These are phyloP conservation scores for Helostoma temminkii DNA, from an alignment of 2,797 vertebrate genomes.

Conservation along the genomic window DNA sequence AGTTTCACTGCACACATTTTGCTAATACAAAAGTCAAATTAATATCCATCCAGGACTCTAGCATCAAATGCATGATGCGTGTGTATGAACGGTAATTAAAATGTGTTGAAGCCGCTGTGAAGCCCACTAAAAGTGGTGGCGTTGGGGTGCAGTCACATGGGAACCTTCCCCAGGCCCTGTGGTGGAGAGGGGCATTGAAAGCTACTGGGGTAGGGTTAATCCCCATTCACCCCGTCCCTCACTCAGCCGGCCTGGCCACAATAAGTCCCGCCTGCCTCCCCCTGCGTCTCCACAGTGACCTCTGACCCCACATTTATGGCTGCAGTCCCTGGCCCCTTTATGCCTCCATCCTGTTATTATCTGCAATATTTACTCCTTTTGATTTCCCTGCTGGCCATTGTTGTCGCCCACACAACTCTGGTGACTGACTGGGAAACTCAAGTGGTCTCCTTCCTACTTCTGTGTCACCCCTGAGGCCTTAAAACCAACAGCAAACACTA, in stretches of 20 bases:
- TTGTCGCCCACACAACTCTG: slow-evolving; percentile 40
- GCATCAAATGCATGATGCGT: slow-evolving; percentile 11
- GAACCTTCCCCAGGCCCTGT: slow-evolving; percentile 64
- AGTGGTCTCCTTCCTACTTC: slow-evolving; percentile 61
- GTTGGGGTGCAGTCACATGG: slow-evolving; percentile 65
- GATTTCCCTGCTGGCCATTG: slow-evolving; percentile 69
- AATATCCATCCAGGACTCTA: not conserved
- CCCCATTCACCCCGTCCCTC: slow-evolving; percentile 84
- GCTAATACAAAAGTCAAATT: not conserved
- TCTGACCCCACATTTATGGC: slow-evolving; percentile 77
- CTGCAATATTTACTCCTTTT: slow-evolving; percentile 83
- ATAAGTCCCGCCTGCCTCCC: slow-evolving; percentile 74
- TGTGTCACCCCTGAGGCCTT: slow-evolving; percentile 29
- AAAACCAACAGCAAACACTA: slow-evolving; percentile 58
- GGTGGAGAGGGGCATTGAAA: slow-evolving; percentile 74
- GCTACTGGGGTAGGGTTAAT: slow-evolving; percentile 85
- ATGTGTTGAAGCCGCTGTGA: slow-evolving; percentile 56
- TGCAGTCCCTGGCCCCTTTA: slow-evolving; percentile 74
- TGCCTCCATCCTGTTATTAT: slow-evolving; percentile 80
- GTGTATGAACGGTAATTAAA: slow-evolving; percentile 32
- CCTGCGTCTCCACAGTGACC: slow-evolving; percentile 75
- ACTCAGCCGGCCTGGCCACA: slow-evolving; percentile 72
- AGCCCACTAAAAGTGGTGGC: slow-evolving; percentile 47
- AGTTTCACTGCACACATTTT: not conserved
- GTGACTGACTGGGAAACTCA: slow-evolving; percentile 51